These are phyloP conservation scores for Chrysopa pallens DNA, from an alignment of 1,140 invertebrate genomes.

Conservation along the genomic window DNA sequence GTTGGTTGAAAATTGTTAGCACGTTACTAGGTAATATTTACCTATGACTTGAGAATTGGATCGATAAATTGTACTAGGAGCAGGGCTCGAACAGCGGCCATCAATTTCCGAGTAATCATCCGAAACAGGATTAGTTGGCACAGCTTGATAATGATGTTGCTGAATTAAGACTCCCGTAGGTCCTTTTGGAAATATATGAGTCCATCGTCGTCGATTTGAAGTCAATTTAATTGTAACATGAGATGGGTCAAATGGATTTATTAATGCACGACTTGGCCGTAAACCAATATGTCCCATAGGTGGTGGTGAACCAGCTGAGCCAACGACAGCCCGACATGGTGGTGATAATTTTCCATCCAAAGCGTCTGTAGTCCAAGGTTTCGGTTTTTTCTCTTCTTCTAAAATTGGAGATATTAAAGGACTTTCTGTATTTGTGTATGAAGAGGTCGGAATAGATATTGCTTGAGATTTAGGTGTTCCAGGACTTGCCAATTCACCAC, in stretches of 20 bases:
- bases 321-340: slow-evolving; percentile 30
- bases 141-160: slow-evolving; percentile 81
- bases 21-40: too few species aligned
- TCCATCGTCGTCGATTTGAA: slow-evolving; percentile 91
- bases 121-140: slow-evolving; percentile 33
- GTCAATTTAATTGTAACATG: slow-evolving; percentile 93
- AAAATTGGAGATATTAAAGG: slow-evolving; percentile 15
- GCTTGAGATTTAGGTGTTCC: slow-evolving; percentile 30
- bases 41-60: too few species aligned
- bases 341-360: slow-evolving; percentile 32
- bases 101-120: neutral
- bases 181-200: slow-evolving; percentile 95
- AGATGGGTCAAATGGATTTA: slow-evolving; percentile 96
- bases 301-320: slow-evolving; percentile 32
- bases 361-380: neutral
- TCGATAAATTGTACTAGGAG: too few species aligned
- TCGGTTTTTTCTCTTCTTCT: slow-evolving; percentile 1
- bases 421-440: slow-evolving; percentile 15
- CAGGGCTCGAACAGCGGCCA: too few species aligned
- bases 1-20: too few species aligned
- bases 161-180: slow-evolving; percentile 78
- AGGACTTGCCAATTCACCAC: slow-evolving; percentile 9
- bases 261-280: slow-evolving; percentile 55
- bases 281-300: slow-evolving; percentile 9
- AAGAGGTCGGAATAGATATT: slow-evolving; percentile 28